Conservation (phyloP, 2,113 vertebrate genomes). For the Serilophus lunatus region DNA sequence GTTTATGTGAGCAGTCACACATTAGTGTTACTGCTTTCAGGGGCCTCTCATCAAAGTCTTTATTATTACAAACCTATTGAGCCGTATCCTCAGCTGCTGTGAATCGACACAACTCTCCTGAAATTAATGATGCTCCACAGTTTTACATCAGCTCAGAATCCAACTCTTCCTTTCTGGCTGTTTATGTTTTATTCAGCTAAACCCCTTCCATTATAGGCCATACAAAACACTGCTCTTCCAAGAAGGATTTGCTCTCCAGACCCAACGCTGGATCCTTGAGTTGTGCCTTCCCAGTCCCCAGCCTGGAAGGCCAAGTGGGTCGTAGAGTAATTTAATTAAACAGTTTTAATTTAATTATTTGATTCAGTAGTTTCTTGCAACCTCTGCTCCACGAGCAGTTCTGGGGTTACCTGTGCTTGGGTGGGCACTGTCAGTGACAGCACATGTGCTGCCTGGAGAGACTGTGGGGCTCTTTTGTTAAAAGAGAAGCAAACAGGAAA, state of each 20-base stretch:
- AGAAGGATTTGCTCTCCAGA: background rate
- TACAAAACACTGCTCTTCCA: background rate
- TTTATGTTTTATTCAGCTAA: background rate
- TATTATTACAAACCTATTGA: slow-evolving; percentile 47
- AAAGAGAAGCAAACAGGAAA: background rate
- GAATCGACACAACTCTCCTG: slow-evolving; percentile 24
- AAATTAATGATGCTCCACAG: background rate
- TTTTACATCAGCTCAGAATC: slow-evolving; percentile 23
- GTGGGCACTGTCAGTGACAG: background rate
- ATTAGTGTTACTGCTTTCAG: slow-evolving; percentile 34
- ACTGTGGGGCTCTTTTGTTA: background rate
- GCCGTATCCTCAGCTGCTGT: slow-evolving; percentile 8
- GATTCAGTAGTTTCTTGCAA: background rate
- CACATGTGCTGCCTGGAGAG: background rate
- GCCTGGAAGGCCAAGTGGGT: background rate
- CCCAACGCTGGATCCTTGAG: background rate
- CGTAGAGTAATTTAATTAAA: background rate
- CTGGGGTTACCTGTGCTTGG: background rate
- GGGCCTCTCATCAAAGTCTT: slow-evolving; percentile 49
- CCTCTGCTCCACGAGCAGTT: background rate
- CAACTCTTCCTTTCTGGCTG: background rate
- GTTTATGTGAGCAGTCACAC: slow-evolving; percentile 56
- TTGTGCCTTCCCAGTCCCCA: background rate
- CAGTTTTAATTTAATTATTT: background rate
- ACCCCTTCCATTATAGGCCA: background rate